Base-by-base conservation (phyloP, 2,113 vertebrate genomes). In the Mobula birostris region DNA sequence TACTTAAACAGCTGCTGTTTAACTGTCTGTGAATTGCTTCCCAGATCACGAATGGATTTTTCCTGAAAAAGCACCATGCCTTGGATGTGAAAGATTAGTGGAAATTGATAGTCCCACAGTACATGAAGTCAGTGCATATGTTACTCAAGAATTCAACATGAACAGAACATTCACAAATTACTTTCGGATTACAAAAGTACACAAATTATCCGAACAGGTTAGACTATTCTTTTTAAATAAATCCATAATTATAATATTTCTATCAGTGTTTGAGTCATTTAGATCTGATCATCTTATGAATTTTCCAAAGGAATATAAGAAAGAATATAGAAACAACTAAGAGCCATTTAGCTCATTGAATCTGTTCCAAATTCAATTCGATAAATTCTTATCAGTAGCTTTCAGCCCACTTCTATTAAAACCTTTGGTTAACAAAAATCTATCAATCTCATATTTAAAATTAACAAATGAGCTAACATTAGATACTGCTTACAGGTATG, bases 1-100 rank as follows among this genome's bases (percentile, higher is more conserved):
- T 61, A 87, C 61, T 87, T 93, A 70, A 29, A 12, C 15, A 0
- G 5, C 1, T 15, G 40, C 24, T 29, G 8, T 74, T 19, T 93
- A 93, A 93, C 72, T 29, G 24, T 24, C 70, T 93, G 21, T 93
- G 21, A 48, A 40, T 93, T 93, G 91, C 21, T 93, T 76, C 91
- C 91, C 3, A 93, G 70, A 5, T 56, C 9, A 48, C 7, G 5
- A n/a, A 32, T 4, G 3, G n/a, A 91, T 91, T 92, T 63, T 24
- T 9, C 63, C 63, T 19, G 0, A 92, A 70, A 9, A 0, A 21
- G 5, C 0, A 48, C 8, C 9, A 0, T 93, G 91, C 24, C 4
- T 74, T 74, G 91, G 91, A 74, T 93, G 91, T 76, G 11, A 1
- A 74, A 0, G 2, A 5, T 4, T 15, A 11, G 0, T 74, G 24